Conservation (phyloP, 2,888 invertebrate species). For the Autographa pulchrina region DNA sequence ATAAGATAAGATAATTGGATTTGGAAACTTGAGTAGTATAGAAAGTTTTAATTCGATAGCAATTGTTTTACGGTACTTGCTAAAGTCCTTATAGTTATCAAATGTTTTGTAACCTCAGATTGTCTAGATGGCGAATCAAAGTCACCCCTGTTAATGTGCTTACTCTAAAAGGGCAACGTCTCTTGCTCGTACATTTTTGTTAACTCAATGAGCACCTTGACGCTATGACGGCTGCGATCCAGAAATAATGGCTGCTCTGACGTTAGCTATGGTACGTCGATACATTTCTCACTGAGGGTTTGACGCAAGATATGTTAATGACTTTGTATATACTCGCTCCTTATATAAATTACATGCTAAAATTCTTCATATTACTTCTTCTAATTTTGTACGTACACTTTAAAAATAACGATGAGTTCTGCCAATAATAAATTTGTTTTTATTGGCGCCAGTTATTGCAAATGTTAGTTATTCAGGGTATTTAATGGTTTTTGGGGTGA, state of each 20-base stretch:
- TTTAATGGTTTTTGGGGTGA: background rate
- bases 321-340: slow-evolving; percentile 70
- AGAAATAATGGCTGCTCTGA: slow-evolving; percentile 79
- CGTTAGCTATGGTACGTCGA: slow-evolving; percentile 73
- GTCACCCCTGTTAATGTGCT: slow-evolving; percentile 65
- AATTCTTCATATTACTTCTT: slow-evolving; percentile 34
- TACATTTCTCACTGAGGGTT: slow-evolving; percentile 73
- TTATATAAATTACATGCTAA: slow-evolving; percentile 51
- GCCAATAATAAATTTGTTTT: slow-evolving; percentile 1
- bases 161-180: slow-evolving; percentile 64
- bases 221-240: slow-evolving; percentile 74
- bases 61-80: slow-evolving; percentile 24
- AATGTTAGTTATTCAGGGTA: background rate
- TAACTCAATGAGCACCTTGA: slow-evolving; percentile 75
- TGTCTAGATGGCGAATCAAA: slow-evolving; percentile 71
- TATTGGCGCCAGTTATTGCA: slow-evolving; percentile 13
- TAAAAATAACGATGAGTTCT: background rate
- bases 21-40: slow-evolving; percentile 23
- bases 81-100: slow-evolving; percentile 25
- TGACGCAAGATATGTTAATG: slow-evolving; percentile 82
- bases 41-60: slow-evolving; percentile 20
- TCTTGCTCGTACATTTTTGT: slow-evolving; percentile 67
- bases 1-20: slow-evolving; percentile 49
- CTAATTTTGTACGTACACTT: background rate
- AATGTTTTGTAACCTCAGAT: slow-evolving; percentile 54